Conservation (phyloP, 2,888 invertebrate genomes). For the Kuschelorhynchus macadamiae region DNA sequence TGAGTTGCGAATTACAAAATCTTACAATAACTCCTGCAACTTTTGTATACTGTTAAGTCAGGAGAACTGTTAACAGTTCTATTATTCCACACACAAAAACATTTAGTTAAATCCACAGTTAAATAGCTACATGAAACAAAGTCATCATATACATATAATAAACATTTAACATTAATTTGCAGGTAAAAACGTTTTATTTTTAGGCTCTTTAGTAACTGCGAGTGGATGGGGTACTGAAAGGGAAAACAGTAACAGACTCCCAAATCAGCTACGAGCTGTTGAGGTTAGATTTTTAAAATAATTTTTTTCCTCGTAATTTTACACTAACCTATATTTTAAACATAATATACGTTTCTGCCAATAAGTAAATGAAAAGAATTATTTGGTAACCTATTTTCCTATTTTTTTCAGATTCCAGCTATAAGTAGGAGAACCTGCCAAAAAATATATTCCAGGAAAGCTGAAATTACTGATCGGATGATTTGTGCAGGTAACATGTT, state of each 20-base stretch:
- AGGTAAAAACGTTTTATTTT: neutral
- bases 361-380: neutral
- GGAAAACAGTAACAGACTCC: conserved; percentile 29
- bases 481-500: conserved; percentile 71
- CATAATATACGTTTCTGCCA: no score
- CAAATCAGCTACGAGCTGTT: conserved; percentile 42
- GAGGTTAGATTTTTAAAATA: conserved; percentile 40
- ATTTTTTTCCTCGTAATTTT: no score
- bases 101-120: no score
- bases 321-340: no score
- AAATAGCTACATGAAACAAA: no score
- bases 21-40: no score
- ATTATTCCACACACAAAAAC: no score
- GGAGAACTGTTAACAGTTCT: no score
- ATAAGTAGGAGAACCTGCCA: conserved; percentile 43
- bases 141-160: no score
- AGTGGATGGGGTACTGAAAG: conserved; percentile 53
- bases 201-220: conserved; percentile 43
- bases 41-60: no score
- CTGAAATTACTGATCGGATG: conserved; percentile 71
- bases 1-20: no score
- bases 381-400: neutral
- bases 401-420: conserved; percentile 36
- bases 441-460: conserved; percentile 35
- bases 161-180: neutral